These are phyloP conservation scores for Sarcophaga caerulescens DNA, from an alignment of 2,888 invertebrate genomes.

Conservation along the genomic window DNA sequence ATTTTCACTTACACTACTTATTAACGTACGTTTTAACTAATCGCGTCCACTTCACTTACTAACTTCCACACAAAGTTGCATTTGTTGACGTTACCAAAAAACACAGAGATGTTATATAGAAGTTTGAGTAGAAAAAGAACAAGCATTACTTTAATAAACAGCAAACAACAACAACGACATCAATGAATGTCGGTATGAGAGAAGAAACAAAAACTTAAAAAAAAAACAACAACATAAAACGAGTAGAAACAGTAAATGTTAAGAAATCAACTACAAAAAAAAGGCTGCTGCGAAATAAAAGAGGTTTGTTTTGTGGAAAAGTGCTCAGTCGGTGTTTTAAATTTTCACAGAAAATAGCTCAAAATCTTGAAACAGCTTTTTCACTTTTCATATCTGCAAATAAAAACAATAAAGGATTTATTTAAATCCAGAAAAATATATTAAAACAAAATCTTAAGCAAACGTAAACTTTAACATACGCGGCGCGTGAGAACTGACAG, in stretches of 20 bases:
- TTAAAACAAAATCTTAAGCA: too few relatives aligned
- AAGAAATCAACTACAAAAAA: slow-evolving; percentile 57
- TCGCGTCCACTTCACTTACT: too few relatives aligned
- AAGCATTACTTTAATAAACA: background rate
- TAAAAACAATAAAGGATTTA: slow-evolving; percentile 37
- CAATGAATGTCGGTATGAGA: slow-evolving; percentile 9
- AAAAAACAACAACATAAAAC: slow-evolving; percentile 37
- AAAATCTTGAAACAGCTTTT: slow-evolving; percentile 1
- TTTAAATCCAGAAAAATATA: slow-evolving; percentile 3
- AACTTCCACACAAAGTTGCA: background rate
- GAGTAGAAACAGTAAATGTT: slow-evolving; percentile 40
- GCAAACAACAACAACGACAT: slow-evolving; percentile 3
- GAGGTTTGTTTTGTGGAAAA: slow-evolving; percentile 72
- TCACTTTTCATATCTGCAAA: background rate
- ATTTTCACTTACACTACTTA: background rate
- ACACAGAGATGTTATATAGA: slow-evolving; percentile 12
- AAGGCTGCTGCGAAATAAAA: slow-evolving; percentile 70
- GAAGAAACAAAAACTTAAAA: too few relatives aligned
- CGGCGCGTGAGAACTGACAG: slow-evolving; percentile 73
- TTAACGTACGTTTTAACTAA: too few relatives aligned
- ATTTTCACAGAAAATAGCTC: slow-evolving; percentile 71
- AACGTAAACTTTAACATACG: slow-evolving; percentile 60
- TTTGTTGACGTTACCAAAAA: background rate
- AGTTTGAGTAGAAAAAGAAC: background rate
- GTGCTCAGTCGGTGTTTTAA: slow-evolving; percentile 75